Percentiles rank a stretch among this genome's conserved stretches.
Conservation (phyloP, 2,797 vertebrate species). For the Cuniculus paca region DNA sequence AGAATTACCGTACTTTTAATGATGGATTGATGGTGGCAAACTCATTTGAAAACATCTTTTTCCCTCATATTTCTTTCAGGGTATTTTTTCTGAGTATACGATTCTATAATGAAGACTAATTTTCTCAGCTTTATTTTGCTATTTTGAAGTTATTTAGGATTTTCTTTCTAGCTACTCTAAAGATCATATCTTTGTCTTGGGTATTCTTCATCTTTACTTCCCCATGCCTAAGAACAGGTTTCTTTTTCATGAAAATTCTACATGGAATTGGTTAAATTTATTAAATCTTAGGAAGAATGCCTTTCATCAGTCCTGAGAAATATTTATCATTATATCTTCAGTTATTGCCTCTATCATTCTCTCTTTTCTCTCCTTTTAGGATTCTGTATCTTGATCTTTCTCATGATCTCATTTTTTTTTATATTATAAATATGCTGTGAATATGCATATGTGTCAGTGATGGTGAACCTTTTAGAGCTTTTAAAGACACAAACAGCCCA, state of each 20-base stretch:
- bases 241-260: neutral
- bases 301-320: neutral
- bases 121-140: constrained; percentile 15
- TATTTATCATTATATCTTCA: neutral
- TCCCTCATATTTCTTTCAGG: neutral
- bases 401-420: neutral
- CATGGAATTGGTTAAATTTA: constrained; percentile 28
- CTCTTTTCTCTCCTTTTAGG: neutral
- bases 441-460: neutral
- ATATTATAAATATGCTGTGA: neutral
- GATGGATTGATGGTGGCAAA: neutral
- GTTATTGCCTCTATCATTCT: neutral
- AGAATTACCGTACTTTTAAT: constrained; percentile 12
- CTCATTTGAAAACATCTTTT: constrained; percentile 31
- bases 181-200: constrained; percentile 58
- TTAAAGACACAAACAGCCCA: neutral
- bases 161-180: constrained; percentile 48
- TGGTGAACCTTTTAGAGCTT: neutral
- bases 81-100: neutral
- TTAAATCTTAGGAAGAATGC: constrained; percentile 11
- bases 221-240: neutral
- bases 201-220: neutral
- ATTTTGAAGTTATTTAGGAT: neutral
- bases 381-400: neutral
- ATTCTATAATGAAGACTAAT: neutral